These are phyloP conservation scores for Balaeniceps rex DNA, from an alignment of 2,113 vertebrate species.

Conservation along the genomic window DNA sequence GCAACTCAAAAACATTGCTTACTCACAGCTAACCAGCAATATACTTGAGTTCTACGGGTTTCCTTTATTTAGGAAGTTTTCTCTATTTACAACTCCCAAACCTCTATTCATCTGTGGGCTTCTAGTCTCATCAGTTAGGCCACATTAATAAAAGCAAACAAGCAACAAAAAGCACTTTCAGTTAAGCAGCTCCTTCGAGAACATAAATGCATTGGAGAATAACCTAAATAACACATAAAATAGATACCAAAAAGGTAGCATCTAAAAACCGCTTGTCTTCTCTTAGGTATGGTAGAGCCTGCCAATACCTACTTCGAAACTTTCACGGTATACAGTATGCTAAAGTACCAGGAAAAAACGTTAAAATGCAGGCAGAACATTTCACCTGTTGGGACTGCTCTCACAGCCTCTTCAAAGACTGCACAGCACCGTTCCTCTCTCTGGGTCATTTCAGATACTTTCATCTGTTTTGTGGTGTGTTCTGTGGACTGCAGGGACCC, in stretches of 20 bases:
- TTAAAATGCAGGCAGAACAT: neutral
- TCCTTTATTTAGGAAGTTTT: neutral
- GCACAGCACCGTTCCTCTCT: slow-evolving; percentile 84
- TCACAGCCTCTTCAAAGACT: slow-evolving; percentile 90
- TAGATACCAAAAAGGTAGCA: neutral
- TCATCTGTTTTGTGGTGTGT: slow-evolving; percentile 69
- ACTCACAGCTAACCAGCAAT: neutral
- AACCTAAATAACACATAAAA: neutral
- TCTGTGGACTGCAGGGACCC: slow-evolving; percentile 43
- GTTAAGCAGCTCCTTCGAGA: neutral
- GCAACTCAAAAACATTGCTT: neutral
- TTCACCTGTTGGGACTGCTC: slow-evolving; percentile 81
- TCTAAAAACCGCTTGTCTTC: neutral
- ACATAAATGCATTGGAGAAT: neutral
- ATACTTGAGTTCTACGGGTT: neutral
- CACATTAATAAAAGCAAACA: neutral
- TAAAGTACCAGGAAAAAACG: neutral
- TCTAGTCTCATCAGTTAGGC: neutral
- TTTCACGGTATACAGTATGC: too few species aligned
- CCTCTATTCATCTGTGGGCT: neutral
- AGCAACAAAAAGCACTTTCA: neutral
- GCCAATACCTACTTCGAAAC: neutral
- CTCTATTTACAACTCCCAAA: neutral
- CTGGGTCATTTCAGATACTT: slow-evolving; percentile 72
- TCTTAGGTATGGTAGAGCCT: neutral